Conservation (phyloP, 2,113 vertebrate species). For the Petromus typicus region DNA sequence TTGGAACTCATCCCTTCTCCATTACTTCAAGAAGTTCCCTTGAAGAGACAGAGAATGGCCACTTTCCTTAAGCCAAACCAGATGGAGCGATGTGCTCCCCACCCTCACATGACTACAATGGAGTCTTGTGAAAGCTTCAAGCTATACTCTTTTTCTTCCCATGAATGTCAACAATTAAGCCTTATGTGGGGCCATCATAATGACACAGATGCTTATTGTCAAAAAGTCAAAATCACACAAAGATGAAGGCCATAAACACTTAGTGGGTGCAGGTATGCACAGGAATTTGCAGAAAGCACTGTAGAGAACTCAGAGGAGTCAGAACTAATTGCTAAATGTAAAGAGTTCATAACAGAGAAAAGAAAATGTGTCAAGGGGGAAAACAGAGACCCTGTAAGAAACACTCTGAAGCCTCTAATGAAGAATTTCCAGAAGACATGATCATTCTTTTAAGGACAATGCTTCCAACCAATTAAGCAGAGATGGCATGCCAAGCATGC, state of each 20-base stretch:
- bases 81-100: slow-evolving; percentile 40
- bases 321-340: slow-evolving; percentile 22
- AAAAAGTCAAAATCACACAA: background rate
- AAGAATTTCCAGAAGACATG: background rate
- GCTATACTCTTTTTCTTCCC: slow-evolving; percentile 31
- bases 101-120: background rate
- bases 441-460: background rate
- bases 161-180: slow-evolving; percentile 60
- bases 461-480: background rate
- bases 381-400: background rate
- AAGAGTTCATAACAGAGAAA: background rate
- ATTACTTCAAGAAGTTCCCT: slow-evolving; percentile 48
- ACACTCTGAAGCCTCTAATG: background rate
- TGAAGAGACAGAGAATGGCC: slow-evolving; percentile 14
- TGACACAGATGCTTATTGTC: slow-evolving; percentile 22
- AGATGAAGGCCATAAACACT: slow-evolving; percentile 54
- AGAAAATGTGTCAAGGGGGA: background rate
- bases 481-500: background rate
- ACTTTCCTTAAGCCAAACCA: slow-evolving; percentile 63
- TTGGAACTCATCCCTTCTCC: slow-evolving; percentile 68
- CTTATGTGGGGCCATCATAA: background rate
- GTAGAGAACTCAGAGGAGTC: background rate
- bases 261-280: background rate
- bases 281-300: background rate
- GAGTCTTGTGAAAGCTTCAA: background rate